Percentiles rank a stretch among this genome's conserved stretches.
These are phyloP conservation scores for Ochropacha duplaris DNA, from an alignment of 2,888 invertebrate genomes.

Conservation along the genomic window DNA sequence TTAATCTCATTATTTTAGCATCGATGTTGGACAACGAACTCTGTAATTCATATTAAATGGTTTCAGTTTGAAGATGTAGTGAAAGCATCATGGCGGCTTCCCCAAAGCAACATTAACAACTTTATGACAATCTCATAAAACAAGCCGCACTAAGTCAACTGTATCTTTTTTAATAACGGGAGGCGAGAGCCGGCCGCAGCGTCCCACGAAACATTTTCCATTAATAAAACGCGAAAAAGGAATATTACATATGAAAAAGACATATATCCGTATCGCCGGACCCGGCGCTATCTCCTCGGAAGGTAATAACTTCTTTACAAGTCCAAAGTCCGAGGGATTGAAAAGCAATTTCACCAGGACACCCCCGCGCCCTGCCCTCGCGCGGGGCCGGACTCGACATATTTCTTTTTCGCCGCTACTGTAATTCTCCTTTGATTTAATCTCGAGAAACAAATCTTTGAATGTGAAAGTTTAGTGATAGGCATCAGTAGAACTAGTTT, in stretches of 20 bases:
- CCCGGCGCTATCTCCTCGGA: slow-evolving; percentile 82
- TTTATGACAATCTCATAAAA: slow-evolving; percentile 75
- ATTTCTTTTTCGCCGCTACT: slow-evolving; percentile 82
- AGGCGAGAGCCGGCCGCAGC: slow-evolving; percentile 73
- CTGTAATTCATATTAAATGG: neutral
- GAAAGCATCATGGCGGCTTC: slow-evolving; percentile 18
- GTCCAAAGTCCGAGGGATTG: slow-evolving; percentile 85
- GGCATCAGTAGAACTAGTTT: slow-evolving; percentile 80
- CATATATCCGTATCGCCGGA: slow-evolving; percentile 83
- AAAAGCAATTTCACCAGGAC: slow-evolving; percentile 84
- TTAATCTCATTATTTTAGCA: slow-evolving; percentile 21
- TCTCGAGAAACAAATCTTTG: slow-evolving; percentile 83
- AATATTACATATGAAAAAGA: slow-evolving; percentile 84
- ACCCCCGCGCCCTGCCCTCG: slow-evolving; percentile 80
- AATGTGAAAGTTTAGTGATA: slow-evolving; percentile 82
- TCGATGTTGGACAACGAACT: slow-evolving; percentile 9
- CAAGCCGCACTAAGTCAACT: slow-evolving; percentile 68
- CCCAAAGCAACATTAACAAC: slow-evolving; percentile 59
- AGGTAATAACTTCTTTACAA: slow-evolving; percentile 85
- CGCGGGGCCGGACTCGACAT: slow-evolving; percentile 77
- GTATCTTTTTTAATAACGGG: slow-evolving; percentile 75
- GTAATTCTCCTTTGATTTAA: slow-evolving; percentile 83
- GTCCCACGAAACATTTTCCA: slow-evolving; percentile 82
- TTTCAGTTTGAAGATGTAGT: neutral
- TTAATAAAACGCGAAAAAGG: slow-evolving; percentile 84